Evolutionary conservation across 2,797 vertebrate genomes (phyloP), one percentile per base, ranked within the genome.

Genomic region (Melanogrammus aeglefinus): DNA sequence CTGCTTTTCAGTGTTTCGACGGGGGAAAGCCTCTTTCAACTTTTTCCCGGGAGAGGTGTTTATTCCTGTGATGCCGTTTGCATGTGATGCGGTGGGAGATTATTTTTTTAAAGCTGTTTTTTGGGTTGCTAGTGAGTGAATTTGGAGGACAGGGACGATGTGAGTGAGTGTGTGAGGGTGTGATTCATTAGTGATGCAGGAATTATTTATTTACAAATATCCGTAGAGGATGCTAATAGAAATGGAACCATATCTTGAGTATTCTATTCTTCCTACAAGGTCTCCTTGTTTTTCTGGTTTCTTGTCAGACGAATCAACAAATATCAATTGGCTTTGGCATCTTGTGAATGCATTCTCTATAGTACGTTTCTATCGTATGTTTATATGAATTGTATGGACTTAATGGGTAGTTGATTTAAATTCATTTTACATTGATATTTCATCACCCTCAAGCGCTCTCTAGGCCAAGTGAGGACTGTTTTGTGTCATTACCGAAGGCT

Each of bases 401-500:
- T 21, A 63, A 24, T 63, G 18, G 57, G 3, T 24, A 7, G 24
- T n/a, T 63, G 57, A 63, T 63, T 8, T 8, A n/a, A n/a, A 63
- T 63, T 6, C 5, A 63, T 63, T 63, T 63, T 6, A 63, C 31
- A 72, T 72, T 72, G 71, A 72, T 72, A 31, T 44, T 41, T 39
- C 6, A 24, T n/a, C 57, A 1, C 4, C 57, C 21, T 63, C 57
- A 63, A 6, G 1, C 8, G 21, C 35, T 36, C 35, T 9, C 47
- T 57, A 24, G 57, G 21, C 5, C 6, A 57, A 27, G 27, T 75
- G 27, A 14, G 38, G n/a, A 41, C 39, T 0, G 9, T 9, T 51
- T 47, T 81, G 21, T 86, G 75, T 71, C 79, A 27, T 57, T 74
- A 27, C 57, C 7, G 6, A 57, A 57, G 51, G 51, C 6, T 24